These are phyloP conservation scores for Stictocephala bisonia DNA, from an alignment of 2,888 invertebrate genomes.

Conservation along the genomic window DNA sequence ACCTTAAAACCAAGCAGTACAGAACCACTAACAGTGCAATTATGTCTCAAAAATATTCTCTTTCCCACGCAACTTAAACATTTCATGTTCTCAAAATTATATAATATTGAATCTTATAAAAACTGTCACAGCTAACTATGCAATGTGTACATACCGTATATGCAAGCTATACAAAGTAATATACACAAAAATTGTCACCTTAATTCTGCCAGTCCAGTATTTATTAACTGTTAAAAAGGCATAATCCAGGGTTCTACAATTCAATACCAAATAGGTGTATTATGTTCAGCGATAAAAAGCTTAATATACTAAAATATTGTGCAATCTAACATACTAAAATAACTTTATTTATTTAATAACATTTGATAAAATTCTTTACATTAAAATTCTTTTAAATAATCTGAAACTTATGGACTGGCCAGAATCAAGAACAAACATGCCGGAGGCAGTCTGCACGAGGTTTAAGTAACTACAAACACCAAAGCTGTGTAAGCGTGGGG, in stretches of 20 bases:
- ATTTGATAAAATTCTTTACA: no score
- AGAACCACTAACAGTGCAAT: slow-evolving; percentile 29
- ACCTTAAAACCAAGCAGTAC: slow-evolving; percentile 36
- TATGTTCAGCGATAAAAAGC: no score
- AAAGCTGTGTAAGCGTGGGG: slow-evolving; percentile 23
- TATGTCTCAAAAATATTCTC: slow-evolving; percentile 41
- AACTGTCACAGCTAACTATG: slow-evolving; percentile 25
- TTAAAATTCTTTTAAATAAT: no score
- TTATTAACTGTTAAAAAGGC: no score
- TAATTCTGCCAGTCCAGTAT: slow-evolving; percentile 18
- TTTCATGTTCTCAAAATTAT: slow-evolving; percentile 21
- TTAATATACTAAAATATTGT: no score
- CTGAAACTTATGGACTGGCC: slow-evolving; percentile 4
- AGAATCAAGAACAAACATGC: not conserved
- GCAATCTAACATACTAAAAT: no score
- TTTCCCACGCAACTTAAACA: slow-evolving; percentile 34
- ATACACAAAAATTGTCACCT: slow-evolving; percentile 1
- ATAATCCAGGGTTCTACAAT: no score
- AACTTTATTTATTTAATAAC: no score
- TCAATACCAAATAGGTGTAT: no score
- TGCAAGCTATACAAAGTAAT: slow-evolving; percentile 40
- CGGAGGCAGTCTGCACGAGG: not conserved
- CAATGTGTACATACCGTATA: slow-evolving; percentile 26
- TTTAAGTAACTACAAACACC: slow-evolving; percentile 21
- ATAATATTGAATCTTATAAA: slow-evolving; percentile 25